These are phyloP conservation scores for Drosophila varians DNA, from an alignment of 1,140 invertebrate genomes.

Conservation along the genomic window DNA sequence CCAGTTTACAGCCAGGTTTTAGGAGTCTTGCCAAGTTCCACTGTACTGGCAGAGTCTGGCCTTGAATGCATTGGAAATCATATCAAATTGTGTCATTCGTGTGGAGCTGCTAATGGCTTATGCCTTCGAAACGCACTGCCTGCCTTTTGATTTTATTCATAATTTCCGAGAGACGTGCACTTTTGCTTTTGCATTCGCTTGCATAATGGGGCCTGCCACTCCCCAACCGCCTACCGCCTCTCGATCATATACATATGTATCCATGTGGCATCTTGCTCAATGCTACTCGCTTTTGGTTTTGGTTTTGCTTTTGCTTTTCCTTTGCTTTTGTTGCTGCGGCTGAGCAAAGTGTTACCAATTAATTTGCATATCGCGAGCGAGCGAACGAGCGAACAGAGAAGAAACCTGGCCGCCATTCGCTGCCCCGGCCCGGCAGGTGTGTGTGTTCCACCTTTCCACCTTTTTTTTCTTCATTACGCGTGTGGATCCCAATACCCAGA, in stretches of 20 bases:
- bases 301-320: too few relatives aligned
- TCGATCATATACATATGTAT: constrained; percentile 22
- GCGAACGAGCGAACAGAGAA: constrained; percentile 43
- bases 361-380: constrained; percentile 75
- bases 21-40: not conserved
- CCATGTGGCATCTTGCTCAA: constrained; percentile 51
- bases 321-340: constrained; percentile 32
- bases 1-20: not conserved
- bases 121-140: constrained; percentile 39
- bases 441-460: not conserved
- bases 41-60: not conserved
- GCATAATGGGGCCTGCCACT: constrained; percentile 44
- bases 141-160: constrained; percentile 37
- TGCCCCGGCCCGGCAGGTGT: constrained; percentile 32
- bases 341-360: constrained; percentile 74
- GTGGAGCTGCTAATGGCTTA: constrained; percentile 29
- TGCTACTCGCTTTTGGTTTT: constrained; percentile 29
- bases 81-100: constrained; percentile 44
- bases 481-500: constrained; percentile 30
- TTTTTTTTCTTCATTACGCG: not conserved
- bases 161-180: constrained; percentile 54
- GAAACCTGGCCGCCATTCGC: constrained; percentile 57
- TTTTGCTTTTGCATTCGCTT: constrained; percentile 63
- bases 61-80: constrained; percentile 14
- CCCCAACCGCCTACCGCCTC: not conserved